Conservation (phyloP, 1,140 invertebrate genomes). For the Cotesia vestalis region DNA sequence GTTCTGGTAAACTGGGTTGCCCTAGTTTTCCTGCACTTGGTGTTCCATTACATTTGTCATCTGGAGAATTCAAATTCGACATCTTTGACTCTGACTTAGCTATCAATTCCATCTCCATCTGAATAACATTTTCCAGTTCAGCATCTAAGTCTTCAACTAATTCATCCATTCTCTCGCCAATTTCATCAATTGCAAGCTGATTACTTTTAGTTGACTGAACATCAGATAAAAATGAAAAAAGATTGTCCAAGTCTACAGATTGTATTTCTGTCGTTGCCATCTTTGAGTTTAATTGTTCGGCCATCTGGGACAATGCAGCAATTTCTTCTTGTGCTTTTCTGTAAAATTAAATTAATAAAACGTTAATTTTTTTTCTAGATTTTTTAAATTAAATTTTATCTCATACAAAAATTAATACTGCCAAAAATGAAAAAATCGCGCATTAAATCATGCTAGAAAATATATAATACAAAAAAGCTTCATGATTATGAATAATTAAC, state of each 20-base stretch:
- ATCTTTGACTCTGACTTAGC: conserved; percentile 58
- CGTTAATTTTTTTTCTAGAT: background rate
- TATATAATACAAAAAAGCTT: conserved; percentile 7
- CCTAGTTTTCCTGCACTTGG: conserved; percentile 56
- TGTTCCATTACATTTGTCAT: conserved; percentile 41
- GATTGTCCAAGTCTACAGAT: conserved; percentile 89
- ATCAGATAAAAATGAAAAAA: conserved; percentile 92
- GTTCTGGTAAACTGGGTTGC: conserved; percentile 76
- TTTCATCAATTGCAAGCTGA: conserved; percentile 80
- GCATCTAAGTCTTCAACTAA: conserved; percentile 82
- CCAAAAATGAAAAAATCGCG: background rate
- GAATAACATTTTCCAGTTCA: conserved; percentile 73
- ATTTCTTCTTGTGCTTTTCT: conserved; percentile 82
- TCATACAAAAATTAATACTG: conserved; percentile 1
- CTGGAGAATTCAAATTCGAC: conserved; percentile 39
- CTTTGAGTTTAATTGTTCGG: conserved; percentile 77
- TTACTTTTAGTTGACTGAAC: conserved; percentile 73
- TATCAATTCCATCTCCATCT: conserved; percentile 66
- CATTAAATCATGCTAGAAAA: conserved; percentile 20
- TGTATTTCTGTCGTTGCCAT: conserved; percentile 68
- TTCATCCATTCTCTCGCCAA: conserved; percentile 84
- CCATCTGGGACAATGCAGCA: conserved; percentile 77
- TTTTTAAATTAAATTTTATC: conserved; percentile 7
- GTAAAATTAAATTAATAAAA: conserved; percentile 50
- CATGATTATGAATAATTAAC: background rate